Evolutionary conservation across 2,888 invertebrate species (phyloP).

Genomic region (Galerucella pusilla): DNA sequence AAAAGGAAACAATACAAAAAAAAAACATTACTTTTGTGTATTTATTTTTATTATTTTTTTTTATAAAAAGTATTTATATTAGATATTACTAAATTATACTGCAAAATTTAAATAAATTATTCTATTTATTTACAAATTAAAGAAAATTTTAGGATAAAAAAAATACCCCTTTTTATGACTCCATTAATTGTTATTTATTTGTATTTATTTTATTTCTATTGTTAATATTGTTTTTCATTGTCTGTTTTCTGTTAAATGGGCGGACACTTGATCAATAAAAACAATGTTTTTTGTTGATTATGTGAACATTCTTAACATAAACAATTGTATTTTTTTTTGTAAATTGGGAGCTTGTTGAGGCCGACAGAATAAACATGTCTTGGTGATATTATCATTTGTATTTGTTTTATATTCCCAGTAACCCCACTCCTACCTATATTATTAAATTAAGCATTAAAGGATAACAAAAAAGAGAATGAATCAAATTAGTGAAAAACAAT

Average conservation of each 20-base stretch:
- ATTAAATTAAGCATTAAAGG: too few relatives aligned
- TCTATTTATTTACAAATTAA: slow-evolving; percentile 2
- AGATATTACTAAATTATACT: neutral
- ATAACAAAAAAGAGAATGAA: too few relatives aligned
- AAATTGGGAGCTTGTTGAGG: slow-evolving; percentile 72
- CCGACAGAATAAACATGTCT: slow-evolving; percentile 64
- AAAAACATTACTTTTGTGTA: too few relatives aligned
- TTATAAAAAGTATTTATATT: neutral
- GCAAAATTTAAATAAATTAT: neutral
- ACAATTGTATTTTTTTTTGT: slow-evolving; percentile 63
- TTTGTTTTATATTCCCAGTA: slow-evolving; percentile 24
- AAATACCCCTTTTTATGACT: neutral
- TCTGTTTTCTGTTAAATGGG: slow-evolving; percentile 35
- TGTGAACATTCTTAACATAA: slow-evolving; percentile 30
- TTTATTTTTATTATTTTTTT: neutral
- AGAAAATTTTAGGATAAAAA: neutral
- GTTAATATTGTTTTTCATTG: slow-evolving; percentile 45
- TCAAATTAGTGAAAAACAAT: too few relatives aligned
- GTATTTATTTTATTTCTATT: slow-evolving; percentile 38
- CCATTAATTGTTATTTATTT: slow-evolving; percentile 27
- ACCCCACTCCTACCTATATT: neutral
- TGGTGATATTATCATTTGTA: slow-evolving; percentile 59
- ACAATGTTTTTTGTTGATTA: slow-evolving; percentile 24
- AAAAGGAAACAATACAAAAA: neutral
- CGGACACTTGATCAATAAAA: slow-evolving; percentile 18